These are phyloP conservation scores for Brassicogethes aeneus DNA, from an alignment of 2,888 invertebrate species.

Conservation along the genomic window DNA sequence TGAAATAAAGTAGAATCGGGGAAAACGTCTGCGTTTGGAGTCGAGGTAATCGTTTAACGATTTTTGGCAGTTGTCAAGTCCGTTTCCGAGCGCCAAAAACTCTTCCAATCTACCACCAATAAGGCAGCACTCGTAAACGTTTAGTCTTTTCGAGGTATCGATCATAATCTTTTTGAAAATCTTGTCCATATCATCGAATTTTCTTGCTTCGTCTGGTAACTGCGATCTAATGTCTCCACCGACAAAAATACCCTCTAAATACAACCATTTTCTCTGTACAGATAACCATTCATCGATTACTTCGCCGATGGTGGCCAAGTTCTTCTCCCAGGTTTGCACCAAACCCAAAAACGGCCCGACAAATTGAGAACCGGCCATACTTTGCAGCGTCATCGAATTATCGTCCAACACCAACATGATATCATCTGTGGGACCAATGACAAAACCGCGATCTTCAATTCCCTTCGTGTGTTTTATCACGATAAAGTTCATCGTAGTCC, in stretches of 20 bases:
- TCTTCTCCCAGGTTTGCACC: constrained; percentile 82
- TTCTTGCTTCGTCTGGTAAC: constrained; percentile 81
- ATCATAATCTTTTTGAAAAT: constrained; percentile 75
- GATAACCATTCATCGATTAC: constrained; percentile 82
- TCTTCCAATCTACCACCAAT: constrained; percentile 65
- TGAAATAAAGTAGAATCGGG: constrained; percentile 89
- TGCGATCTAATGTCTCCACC: constrained; percentile 82
- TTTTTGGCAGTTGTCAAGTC: constrained; percentile 84
- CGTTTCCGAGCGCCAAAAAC: constrained; percentile 57
- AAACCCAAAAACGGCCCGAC: constrained; percentile 77
- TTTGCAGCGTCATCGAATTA: constrained; percentile 82
- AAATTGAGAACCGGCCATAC: constrained; percentile 85
- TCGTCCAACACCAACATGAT: constrained; percentile 76
- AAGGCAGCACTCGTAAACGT: constrained; percentile 72
- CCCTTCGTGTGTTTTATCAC: constrained; percentile 61
- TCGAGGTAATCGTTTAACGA: constrained; percentile 85
- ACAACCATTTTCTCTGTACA: constrained; percentile 85
- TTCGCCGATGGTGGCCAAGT: constrained; percentile 70
- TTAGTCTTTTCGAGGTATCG: constrained; percentile 70
- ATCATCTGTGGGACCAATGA: constrained; percentile 77
- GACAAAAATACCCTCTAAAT: constrained; percentile 86
- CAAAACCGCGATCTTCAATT: constrained; percentile 65
- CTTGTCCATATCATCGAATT: constrained; percentile 84
- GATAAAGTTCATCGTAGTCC: constrained; percentile 56
- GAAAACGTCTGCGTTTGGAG: constrained; percentile 78